Evolutionary conservation across 2,888 invertebrate genomes (phyloP).

Genomic region (Lathronympha strigana): DNA sequence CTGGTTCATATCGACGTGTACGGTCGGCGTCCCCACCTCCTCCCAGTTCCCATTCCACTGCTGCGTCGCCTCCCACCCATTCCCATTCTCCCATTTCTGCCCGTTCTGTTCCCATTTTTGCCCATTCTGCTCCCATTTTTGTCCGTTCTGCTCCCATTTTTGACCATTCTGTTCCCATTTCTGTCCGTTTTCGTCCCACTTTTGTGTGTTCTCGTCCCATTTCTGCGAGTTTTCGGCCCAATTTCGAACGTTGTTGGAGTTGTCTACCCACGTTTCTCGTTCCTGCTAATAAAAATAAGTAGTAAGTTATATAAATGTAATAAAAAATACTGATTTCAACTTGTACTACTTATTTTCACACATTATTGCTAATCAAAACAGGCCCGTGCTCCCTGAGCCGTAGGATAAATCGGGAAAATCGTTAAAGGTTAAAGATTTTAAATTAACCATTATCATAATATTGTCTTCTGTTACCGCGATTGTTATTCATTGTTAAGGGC

Average conservation of each 20-base stretch:
- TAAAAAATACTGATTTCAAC: too few relatives aligned
- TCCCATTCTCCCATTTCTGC: conserved; percentile 57
- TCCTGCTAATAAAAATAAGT: conserved; percentile 51
- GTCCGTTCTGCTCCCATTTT: conserved; percentile 39
- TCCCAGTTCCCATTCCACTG: conserved; percentile 72
- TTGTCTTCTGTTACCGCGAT: too few relatives aligned
- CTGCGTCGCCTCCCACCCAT: conserved; percentile 60
- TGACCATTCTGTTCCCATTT: conserved; percentile 43
- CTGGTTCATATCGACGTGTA: conserved; percentile 74
- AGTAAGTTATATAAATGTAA: too few relatives aligned
- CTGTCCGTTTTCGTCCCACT: conserved; percentile 54
- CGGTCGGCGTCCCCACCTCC: conserved; percentile 74
- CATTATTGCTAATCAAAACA: too few relatives aligned
- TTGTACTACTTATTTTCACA: too few relatives aligned
- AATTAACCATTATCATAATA: too few relatives aligned
- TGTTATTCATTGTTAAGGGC: too few relatives aligned
- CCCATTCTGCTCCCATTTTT: conserved; percentile 45
- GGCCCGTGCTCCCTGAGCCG: too few relatives aligned
- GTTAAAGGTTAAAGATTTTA: too few relatives aligned
- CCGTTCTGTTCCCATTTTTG: conserved; percentile 10
- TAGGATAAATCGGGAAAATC: too few relatives aligned
- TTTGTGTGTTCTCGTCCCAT: conserved; percentile 55
- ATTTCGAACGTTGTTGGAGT: conserved; percentile 56
- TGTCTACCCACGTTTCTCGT: conserved; percentile 71
- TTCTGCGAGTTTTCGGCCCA: conserved; percentile 57